Evolutionary conservation across 2,113 vertebrate species (phyloP), one percentile per base, ranked within the genome.

Genomic region (Ceyx margarethae): DNA sequence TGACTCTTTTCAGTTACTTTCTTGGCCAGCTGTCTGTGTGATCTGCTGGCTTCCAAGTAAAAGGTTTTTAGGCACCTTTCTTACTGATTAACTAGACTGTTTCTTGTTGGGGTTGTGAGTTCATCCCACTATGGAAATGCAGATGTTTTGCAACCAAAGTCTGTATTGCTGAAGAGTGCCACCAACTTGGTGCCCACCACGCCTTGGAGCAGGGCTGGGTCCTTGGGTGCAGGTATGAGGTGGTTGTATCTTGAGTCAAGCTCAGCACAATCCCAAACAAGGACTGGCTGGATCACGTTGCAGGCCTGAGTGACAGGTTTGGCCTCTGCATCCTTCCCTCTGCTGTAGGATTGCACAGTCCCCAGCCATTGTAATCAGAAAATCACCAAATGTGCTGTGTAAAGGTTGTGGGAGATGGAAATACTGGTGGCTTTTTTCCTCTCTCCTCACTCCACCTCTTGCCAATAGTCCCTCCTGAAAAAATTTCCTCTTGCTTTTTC

Each of bases 131-230:
- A 5, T 28, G n/a, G 40, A 65, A 76, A 61, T 51, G 48, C 58
- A 0, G 3, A 13, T 31, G 25, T n/a, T 56, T 45, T 50, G 20
- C 58, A 50, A 16, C 54, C 18, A 12, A 1, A 1, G 4, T 22
- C 54, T 60, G 25, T 25, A 5, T 26, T 1, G 6, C 64, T 37
- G 68, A 37, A 20, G 31, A 37, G 51, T 23, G 18, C 50, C 0
- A 2, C 46, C 4, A 1, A 3, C 16, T 14, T 8, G n/a, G 51
- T 60, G 48, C 54, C 50, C 53, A 8, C 21, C 35, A 8, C 46
- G 7, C 37, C 19, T 62, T 0, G 1, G 11, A 2, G 29, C 0
- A 0, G 67, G 15, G 35, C 61, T 18, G 61, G 9, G 35, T 67
- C 22, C 46, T 26, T 22, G 42, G 51, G 17, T 22, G 37, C 11